These are phyloP conservation scores for Platypus cylindrus DNA, from an alignment of 2,888 invertebrate genomes.

Conservation along the genomic window DNA sequence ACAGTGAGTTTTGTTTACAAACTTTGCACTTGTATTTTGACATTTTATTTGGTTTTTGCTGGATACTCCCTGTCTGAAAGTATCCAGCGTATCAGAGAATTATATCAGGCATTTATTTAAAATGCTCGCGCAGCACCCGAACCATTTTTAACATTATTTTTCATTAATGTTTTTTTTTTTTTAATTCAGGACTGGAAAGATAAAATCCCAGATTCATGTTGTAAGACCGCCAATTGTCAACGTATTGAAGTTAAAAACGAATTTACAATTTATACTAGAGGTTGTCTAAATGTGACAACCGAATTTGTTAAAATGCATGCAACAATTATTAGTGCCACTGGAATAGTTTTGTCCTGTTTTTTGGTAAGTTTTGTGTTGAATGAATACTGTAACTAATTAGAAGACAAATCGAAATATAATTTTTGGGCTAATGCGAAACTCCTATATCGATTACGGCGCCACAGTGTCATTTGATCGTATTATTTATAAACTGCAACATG, in stretches of 20 bases:
- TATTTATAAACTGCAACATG: no score
- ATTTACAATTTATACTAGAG: constrained; percentile 54
- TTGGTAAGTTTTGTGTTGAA: constrained; percentile 53
- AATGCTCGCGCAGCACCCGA: no score
- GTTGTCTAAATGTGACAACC: constrained; percentile 62
- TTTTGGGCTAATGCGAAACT: no score
- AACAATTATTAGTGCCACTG: constrained; percentile 65
- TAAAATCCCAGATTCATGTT: constrained; percentile 64
- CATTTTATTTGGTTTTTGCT: no score
- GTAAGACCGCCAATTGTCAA: constrained; percentile 51
- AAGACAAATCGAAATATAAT: no score
- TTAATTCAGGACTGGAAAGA: constrained; percentile 52
- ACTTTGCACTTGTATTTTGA: no score
- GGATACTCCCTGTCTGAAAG: no score
- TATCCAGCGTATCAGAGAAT: no score
- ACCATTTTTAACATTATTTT: not conserved
- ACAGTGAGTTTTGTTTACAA: constrained; percentile 28
- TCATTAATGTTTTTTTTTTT: constrained; percentile 1
- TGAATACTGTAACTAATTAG: no score
- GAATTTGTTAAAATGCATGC: constrained; percentile 66
- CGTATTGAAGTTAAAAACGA: constrained; percentile 40
- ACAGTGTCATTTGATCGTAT: no score
- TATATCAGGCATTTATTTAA: not conserved
- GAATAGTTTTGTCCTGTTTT: constrained; percentile 69
- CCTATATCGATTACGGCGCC: no score